A percentile compares a stretch with the other conserved stretches of the same genome.
These are phyloP conservation scores for Cavia aperea DNA, from an alignment of 2,113 vertebrate species.

Conservation along the genomic window DNA sequence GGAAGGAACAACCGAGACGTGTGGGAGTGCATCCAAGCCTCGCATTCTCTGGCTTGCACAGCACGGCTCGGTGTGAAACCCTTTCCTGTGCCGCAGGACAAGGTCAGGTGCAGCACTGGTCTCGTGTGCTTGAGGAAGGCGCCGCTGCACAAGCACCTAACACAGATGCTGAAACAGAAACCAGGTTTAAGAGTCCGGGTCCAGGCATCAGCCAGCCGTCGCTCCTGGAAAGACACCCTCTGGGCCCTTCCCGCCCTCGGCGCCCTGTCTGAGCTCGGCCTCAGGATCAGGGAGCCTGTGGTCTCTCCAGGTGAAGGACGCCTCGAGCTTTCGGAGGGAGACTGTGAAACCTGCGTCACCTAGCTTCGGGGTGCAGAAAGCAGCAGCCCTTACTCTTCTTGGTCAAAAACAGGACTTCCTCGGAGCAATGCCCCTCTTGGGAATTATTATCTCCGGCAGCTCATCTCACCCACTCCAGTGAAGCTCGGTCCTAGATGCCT, in stretches of 20 bases:
- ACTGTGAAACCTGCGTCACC: not conserved
- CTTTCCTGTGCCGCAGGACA: not conserved
- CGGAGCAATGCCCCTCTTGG: not conserved
- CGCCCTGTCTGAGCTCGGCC: not conserved
- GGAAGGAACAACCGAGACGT: not conserved
- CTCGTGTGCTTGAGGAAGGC: not conserved
- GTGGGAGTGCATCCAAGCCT: not conserved
- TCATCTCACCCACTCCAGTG: not conserved
- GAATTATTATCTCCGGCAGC: not conserved
- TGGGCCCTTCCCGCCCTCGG: not conserved
- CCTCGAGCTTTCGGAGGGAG: not conserved
- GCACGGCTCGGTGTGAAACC: not conserved
- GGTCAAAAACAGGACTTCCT: not conserved
- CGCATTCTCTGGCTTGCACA: not conserved
- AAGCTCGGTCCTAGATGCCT: not conserved
- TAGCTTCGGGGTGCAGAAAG: not conserved
- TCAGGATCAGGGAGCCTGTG: not conserved
- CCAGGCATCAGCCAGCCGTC: not conserved
- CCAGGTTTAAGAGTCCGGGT: not conserved
- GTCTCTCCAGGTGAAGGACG: not conserved
- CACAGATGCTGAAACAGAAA: not conserved
- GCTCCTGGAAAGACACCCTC: not conserved
- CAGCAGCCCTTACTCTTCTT: not conserved
- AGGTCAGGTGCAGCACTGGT: not conserved
- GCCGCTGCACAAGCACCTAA: not conserved